Conservation (phyloP, 2,888 invertebrate species). For the Tetrapedia diversipes region DNA sequence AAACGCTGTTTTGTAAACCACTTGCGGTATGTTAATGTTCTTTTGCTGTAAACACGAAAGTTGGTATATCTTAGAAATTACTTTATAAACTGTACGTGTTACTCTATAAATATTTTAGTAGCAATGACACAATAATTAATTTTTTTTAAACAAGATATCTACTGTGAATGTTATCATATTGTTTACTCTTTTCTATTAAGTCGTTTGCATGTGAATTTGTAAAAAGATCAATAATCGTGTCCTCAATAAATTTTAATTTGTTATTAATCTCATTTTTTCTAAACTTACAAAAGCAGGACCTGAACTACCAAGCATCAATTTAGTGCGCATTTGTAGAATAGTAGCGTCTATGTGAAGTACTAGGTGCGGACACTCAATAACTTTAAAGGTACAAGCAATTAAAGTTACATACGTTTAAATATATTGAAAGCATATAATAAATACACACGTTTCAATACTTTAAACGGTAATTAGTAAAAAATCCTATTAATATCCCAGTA, state of each 20-base stretch:
- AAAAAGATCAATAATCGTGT: slow-evolving; percentile 3
- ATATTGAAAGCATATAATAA: too few species aligned
- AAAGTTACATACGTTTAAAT: too few species aligned
- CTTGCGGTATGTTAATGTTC: slow-evolving; percentile 5
- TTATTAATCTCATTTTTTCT: not conserved
- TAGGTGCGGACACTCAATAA: too few species aligned
- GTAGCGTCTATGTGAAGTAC: too few species aligned
- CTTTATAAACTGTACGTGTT: slow-evolving; percentile 48
- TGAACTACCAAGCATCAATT: too few species aligned
- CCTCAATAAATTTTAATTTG: not conserved
- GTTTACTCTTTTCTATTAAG: not conserved
- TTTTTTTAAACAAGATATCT: slow-evolving; percentile 41
- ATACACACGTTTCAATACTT: too few species aligned
- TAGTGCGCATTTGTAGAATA: too few species aligned
- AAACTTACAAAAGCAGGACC: too few species aligned
- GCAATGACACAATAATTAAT: slow-evolving; percentile 47
- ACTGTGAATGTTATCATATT: slow-evolving; percentile 22
- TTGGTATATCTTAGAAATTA: slow-evolving; percentile 33
- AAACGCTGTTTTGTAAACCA: slow-evolving; percentile 38
- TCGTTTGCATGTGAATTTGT: not conserved
- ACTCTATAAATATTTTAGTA: slow-evolving; percentile 55
- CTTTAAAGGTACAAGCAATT: too few species aligned
- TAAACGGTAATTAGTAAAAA: too few species aligned
- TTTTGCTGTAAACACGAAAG: slow-evolving; percentile 22
- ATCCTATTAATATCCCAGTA: too few species aligned